Evolutionary conservation across 2,797 vertebrate species (phyloP).

Genomic region (Geotrypetes seraphini): DNA sequence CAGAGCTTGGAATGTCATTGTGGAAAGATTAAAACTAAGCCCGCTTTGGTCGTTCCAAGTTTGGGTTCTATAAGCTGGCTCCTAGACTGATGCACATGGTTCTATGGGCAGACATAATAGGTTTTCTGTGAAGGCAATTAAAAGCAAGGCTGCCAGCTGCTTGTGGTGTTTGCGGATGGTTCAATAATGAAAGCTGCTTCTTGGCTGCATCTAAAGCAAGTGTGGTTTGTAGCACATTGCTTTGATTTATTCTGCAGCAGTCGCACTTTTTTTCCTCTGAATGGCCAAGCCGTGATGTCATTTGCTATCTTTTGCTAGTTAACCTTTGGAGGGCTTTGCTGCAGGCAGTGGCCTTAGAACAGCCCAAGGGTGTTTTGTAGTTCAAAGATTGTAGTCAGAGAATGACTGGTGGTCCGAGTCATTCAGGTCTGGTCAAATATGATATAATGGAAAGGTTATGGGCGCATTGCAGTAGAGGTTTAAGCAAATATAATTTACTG

Average conservation of each 20-base stretch:
- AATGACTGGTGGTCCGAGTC: slow-evolving; percentile 54
- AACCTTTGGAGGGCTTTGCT: slow-evolving; percentile 23
- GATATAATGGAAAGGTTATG: slow-evolving; percentile 57
- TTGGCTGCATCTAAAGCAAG: slow-evolving; percentile 26
- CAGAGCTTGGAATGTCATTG: too few species aligned
- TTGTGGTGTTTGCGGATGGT: slow-evolving; percentile 49
- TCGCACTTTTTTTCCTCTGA: slow-evolving; percentile 35
- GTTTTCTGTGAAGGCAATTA: slow-evolving; percentile 49
- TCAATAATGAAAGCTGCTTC: slow-evolving; percentile 40
- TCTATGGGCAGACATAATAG: slow-evolving; percentile 25
- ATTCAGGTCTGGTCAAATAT: slow-evolving; percentile 55
- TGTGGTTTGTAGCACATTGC: slow-evolving; percentile 45
- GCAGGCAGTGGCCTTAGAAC: slow-evolving; percentile 32
- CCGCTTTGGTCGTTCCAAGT: too few species aligned
- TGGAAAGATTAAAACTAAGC: too few species aligned
- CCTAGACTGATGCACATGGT: too few species aligned
- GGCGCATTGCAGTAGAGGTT: slow-evolving; percentile 49
- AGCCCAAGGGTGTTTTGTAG: slow-evolving; percentile 54
- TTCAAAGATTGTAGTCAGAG: slow-evolving; percentile 36
- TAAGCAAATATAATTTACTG: slow-evolving; percentile 59
- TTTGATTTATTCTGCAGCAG: slow-evolving; percentile 42
- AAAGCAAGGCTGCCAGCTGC: slow-evolving; percentile 43
- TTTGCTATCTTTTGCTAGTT: slow-evolving; percentile 38
- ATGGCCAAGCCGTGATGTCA: slow-evolving; percentile 58
- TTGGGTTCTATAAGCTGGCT: too few species aligned